Conservation (phyloP, 2,797 vertebrate genomes). For the Lepidocolaptes lacrymiger region DNA sequence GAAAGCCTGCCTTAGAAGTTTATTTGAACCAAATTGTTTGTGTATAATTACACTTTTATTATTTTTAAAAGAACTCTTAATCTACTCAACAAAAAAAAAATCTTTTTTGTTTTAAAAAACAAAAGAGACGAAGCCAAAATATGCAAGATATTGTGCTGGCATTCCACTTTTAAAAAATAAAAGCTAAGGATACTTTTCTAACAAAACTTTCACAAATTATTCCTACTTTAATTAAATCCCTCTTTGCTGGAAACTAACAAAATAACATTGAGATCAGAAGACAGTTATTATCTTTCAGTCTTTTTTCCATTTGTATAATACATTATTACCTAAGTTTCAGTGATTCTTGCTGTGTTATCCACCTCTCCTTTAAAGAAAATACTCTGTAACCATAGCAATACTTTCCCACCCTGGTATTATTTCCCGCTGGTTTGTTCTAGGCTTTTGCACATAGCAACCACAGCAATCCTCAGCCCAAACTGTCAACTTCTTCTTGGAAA, state of each 20-base stretch:
- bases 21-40: neutral
- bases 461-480: conserved; percentile 49
- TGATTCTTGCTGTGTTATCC: conserved; percentile 51
- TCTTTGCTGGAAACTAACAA: conserved; percentile 51
- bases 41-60: neutral
- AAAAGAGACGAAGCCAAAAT: neutral
- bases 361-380: conserved; percentile 68
- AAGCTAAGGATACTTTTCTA: conserved; percentile 24
- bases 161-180: conserved; percentile 25
- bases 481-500: conserved; percentile 52
- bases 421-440: conserved; percentile 68
- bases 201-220: conserved; percentile 33
- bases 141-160: neutral
- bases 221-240: conserved; percentile 52
- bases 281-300: conserved; percentile 47
- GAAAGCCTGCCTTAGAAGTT: neutral
- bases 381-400: conserved; percentile 71
- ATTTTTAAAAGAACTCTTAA: conserved; percentile 28
- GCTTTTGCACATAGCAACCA: conserved; percentile 68
- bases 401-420: conserved; percentile 71
- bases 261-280: conserved; percentile 36
- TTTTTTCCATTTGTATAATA: conserved; percentile 34
- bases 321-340: conserved; percentile 56
- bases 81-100: neutral
- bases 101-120: conserved; percentile 14